phyloP scores from a whole-genome alignment of 1,140 invertebrate genomes.

The Drosophila melanica region DNA sequence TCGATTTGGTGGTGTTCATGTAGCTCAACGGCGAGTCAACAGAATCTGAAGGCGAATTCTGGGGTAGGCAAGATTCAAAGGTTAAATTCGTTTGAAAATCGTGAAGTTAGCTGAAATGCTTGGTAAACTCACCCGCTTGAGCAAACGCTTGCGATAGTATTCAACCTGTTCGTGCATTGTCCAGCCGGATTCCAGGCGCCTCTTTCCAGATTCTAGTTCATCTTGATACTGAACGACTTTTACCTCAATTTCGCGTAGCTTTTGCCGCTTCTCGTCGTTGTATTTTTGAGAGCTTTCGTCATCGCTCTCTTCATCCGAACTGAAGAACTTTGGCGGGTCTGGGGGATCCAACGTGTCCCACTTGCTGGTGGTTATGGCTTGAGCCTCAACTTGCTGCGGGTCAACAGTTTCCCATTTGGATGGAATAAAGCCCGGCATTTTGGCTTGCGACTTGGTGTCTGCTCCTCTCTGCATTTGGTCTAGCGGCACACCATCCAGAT shows the following conservation, averaged over 20 bases:
- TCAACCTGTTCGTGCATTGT: slow-evolving; percentile 93
- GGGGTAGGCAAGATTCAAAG: neutral
- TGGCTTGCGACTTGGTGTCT: slow-evolving; percentile 41
- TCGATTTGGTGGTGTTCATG: slow-evolving; percentile 54
- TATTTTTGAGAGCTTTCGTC: slow-evolving; percentile 83
- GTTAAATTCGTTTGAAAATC: fast-evolving
- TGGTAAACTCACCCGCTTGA: slow-evolving; percentile 88
- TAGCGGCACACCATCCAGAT: slow-evolving; percentile 93
- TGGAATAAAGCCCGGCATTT: slow-evolving; percentile 89
- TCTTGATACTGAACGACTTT: slow-evolving; percentile 98
- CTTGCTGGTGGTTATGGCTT: slow-evolving; percentile 95
- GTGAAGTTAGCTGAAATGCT: neutral
- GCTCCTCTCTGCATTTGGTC: slow-evolving; percentile 83
- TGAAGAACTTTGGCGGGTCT: slow-evolving; percentile 77
- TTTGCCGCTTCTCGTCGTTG: slow-evolving; percentile 91
- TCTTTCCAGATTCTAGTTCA: slow-evolving; percentile 94
- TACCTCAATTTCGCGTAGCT: slow-evolving; percentile 96
- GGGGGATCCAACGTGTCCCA: slow-evolving; percentile 88
- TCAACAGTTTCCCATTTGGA: slow-evolving; percentile 98
- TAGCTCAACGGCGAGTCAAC: slow-evolving; percentile 72
- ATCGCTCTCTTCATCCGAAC: slow-evolving; percentile 72
- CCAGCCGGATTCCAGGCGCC: slow-evolving; percentile 91
- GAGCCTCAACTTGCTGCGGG: slow-evolving; percentile 90
- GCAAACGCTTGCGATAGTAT: slow-evolving; percentile 95
- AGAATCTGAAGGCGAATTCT: slow-evolving; percentile 51